A percentile compares a stretch with the other conserved stretches of the same genome.
These are phyloP conservation scores for Kryptolebias marmoratus DNA, from an alignment of 2,113 vertebrate species.

Conservation along the genomic window DNA sequence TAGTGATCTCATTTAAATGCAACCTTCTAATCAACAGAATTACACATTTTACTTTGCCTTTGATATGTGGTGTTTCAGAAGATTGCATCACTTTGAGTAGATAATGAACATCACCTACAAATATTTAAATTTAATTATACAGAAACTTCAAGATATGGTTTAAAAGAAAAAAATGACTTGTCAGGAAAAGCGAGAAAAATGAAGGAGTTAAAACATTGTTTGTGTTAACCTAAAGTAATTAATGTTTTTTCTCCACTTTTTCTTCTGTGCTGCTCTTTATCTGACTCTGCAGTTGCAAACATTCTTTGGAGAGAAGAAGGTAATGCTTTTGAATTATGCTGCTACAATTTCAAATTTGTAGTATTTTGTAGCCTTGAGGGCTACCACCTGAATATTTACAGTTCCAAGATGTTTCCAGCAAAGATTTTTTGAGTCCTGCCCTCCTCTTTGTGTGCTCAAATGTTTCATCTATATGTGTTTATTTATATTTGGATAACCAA, in stretches of 20 bases:
- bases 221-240: constrained; percentile 33
- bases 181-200: constrained; percentile 21
- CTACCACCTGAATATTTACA: constrained; percentile 16
- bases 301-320: constrained; percentile 99
- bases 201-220: constrained; percentile 27
- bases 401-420: too few species aligned
- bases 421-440: too few species aligned
- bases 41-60: constrained; percentile 18
- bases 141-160: constrained; percentile 38
- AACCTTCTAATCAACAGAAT: constrained; percentile 6
- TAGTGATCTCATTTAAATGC: background rate
- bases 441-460: too few species aligned
- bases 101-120: constrained; percentile 7
- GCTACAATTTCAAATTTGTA: constrained; percentile 33
- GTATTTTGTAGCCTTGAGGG: constrained; percentile 13
- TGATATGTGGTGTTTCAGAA: constrained; percentile 24
- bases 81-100: constrained; percentile 30
- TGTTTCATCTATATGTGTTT: background rate
- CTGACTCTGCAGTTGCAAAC: constrained; percentile 91
- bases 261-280: constrained; percentile 51
- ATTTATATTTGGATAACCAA: constrained; percentile 19
- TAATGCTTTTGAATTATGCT: constrained; percentile 74
- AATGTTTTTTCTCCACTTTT: constrained; percentile 20
- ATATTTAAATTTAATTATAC: constrained; percentile 26
- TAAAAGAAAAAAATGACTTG: constrained; percentile 17